A percentile compares a stretch with the other conserved stretches of the same genome.
These are phyloP conservation scores for Peromyscus californicus DNA, from an alignment of 2,113 vertebrate genomes.

Conservation along the genomic window DNA sequence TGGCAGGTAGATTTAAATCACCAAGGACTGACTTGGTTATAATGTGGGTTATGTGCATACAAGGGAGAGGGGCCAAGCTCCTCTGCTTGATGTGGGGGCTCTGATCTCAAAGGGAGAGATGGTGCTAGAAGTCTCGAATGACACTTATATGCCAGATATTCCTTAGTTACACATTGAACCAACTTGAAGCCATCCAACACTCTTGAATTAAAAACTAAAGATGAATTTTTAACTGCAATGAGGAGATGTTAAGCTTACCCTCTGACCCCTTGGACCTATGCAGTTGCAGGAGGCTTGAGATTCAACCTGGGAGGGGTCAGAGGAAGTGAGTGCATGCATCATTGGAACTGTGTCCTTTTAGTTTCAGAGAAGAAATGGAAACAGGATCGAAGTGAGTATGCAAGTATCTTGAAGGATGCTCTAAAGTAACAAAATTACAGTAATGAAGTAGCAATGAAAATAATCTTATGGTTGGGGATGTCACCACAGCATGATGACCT, in stretches of 20 bases:
- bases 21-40: no score
- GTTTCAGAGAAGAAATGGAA: neutral
- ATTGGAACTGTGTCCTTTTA: conserved; percentile 22
- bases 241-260: accelerated
- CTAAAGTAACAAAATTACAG: neutral
- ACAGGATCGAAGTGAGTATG: neutral
- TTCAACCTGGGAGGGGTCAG: accelerated
- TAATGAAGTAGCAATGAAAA: neutral
- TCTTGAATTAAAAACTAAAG: neutral
- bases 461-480: neutral
- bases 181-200: neutral
- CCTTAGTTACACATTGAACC: neutral
- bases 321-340: neutral
- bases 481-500: neutral
- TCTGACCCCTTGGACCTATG: neutral
- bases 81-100: no score
- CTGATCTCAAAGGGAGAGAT: neutral
- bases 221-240: neutral
- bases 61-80: neutral
- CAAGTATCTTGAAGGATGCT: conserved; percentile 28
- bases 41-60: accelerated
- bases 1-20: neutral
- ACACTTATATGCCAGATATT: no score
- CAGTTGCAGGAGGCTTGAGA: accelerated
- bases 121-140: no score